phyloP scores from a whole-genome alignment of 2,113 vertebrate species.

The Uria aalge region DNA sequence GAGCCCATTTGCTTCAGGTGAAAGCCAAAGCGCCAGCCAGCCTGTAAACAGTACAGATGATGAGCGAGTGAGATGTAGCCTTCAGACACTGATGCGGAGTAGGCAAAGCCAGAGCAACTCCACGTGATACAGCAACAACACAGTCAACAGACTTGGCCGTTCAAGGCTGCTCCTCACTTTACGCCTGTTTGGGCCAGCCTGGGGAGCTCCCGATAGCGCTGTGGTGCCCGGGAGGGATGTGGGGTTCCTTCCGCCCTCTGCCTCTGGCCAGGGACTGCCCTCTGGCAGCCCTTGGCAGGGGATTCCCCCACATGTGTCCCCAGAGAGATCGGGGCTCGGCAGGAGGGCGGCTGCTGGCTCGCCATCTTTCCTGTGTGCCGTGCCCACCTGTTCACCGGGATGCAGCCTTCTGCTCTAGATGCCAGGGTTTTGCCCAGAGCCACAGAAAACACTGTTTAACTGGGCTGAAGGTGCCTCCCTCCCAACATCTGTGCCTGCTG shows the following conservation, averaged over 20 bases:
- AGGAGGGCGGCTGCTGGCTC: neutral
- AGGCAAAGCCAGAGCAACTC: neutral
- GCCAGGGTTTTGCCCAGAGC: neutral
- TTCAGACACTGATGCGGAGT: neutral
- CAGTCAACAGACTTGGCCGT: neutral
- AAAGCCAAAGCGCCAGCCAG: neutral
- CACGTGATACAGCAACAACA: neutral
- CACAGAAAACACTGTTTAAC: neutral
- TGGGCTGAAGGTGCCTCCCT: neutral
- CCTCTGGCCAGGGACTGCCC: neutral
- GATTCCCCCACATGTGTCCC: fast-evolving
- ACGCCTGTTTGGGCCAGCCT: neutral
- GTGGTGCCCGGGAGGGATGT: neutral
- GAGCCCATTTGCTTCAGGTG: neutral
- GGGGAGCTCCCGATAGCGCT: neutral
- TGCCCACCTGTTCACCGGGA: neutral
- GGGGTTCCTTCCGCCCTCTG: neutral
- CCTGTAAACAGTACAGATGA: neutral
- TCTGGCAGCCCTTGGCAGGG: neutral
- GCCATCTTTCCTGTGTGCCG: fast-evolving
- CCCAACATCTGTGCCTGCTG: neutral
- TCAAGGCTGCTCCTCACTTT: neutral
- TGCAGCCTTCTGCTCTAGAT: neutral
- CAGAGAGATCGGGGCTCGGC: neutral
- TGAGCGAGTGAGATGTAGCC: neutral